These are phyloP conservation scores for Adelphocoris suturalis DNA, from an alignment of 2,888 invertebrate species.

Conservation along the genomic window DNA sequence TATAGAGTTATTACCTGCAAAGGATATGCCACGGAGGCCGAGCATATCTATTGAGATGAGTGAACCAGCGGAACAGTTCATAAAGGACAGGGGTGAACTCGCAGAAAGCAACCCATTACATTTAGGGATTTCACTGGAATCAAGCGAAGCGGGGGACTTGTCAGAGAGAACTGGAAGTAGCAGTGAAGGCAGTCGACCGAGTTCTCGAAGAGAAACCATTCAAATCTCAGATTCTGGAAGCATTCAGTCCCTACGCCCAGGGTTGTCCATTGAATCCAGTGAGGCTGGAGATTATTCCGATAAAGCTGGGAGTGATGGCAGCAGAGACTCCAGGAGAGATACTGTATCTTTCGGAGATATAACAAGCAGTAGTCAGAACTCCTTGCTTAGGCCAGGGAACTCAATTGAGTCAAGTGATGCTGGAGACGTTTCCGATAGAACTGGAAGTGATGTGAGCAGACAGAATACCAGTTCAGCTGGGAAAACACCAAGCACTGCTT, in stretches of 20 bases:
- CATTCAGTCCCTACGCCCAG: conserved; percentile 81
- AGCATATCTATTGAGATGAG: conserved; percentile 76
- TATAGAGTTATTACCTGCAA: conserved; percentile 76
- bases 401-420: conserved; percentile 86
- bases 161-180: conserved; percentile 82
- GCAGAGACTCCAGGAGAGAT: conserved; percentile 79
- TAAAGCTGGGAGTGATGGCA: conserved; percentile 79
- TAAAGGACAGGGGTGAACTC: conserved; percentile 67
- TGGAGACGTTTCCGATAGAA: conserved; percentile 81
- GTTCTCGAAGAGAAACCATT: conserved; percentile 75
- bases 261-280: conserved; percentile 85
- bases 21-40: conserved; percentile 76
- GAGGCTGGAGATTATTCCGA: conserved; percentile 82
- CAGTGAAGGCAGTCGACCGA: conserved; percentile 78
- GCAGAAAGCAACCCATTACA: conserved; percentile 79
- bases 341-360: conserved; percentile 77
- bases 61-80: conserved; percentile 72
- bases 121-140: conserved; percentile 85
- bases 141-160: conserved; percentile 84
- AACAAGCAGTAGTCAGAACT: conserved; percentile 79
- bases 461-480: conserved; percentile 78
- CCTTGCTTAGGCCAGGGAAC: conserved; percentile 82
- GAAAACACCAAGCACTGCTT: conserved; percentile 84
- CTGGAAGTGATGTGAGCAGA: conserved; percentile 80
- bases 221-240: conserved; percentile 76